Percentiles rank a stretch among this genome's conserved stretches.
These are phyloP conservation scores for Hydra vulgaris DNA, from an alignment of 30 jellyfish, hydroid and myxozoan genomes.

Conservation along the genomic window DNA sequence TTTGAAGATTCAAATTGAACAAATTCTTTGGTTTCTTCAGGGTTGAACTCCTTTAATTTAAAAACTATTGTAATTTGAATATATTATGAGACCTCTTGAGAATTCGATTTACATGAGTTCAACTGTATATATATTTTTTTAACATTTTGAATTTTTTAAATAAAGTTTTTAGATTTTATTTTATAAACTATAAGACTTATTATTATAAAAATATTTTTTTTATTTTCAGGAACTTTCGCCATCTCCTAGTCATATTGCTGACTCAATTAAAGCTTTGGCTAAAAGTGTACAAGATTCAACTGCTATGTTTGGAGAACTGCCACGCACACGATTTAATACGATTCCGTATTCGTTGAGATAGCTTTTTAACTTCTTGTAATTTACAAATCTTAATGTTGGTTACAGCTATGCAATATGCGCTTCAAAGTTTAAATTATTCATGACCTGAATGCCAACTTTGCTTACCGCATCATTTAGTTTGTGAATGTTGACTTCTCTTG, in stretches of 20 bases:
- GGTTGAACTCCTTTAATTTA: too few species aligned
- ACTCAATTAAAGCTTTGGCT: conserved; percentile 87
- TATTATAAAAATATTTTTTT: background rate
- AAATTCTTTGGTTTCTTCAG: too few species aligned
- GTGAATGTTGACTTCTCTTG: background rate
- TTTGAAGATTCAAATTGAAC: too few species aligned
- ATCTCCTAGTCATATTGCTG: conserved; percentile 89
- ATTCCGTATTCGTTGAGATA: conserved; percentile 38
- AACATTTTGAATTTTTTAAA: too few species aligned
- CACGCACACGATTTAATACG: conserved; percentile 73
- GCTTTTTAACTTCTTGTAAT: background rate
- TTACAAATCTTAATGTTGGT: background rate
- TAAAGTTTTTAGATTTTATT: too few species aligned
- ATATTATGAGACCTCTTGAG: too few species aligned
- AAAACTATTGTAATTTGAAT: too few species aligned
- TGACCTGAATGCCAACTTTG: background rate
- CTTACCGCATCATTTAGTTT: background rate
- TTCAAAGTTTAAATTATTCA: background rate
- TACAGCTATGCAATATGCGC: too few species aligned
- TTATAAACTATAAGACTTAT: background rate
- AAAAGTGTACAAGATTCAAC: conserved; percentile 86
- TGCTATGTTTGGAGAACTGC: conserved; percentile 83
- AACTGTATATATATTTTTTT: too few species aligned
- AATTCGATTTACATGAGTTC: too few species aligned
- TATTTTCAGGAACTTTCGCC: conserved; percentile 59